Base-by-base conservation (phyloP, 2,797 vertebrate genomes). In the Sebastolobus alascanus region DNA sequence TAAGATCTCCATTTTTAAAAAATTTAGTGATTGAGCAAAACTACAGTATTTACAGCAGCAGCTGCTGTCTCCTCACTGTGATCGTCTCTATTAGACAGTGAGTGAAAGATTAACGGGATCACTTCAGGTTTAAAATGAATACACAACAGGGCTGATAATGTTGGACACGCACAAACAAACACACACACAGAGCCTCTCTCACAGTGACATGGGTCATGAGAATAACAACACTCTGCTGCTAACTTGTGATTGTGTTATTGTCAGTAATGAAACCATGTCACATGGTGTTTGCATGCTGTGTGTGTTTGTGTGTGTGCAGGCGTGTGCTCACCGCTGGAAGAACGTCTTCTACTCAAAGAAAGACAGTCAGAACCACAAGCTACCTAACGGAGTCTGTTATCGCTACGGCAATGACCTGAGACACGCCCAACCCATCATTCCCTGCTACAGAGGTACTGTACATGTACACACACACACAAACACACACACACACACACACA, bases 271-370 rank as follows among this genome's bases (percentile, higher is more conserved):
- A 29, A 50, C 8, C 13, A 43, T 84, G 77, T 92, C 82, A 89
- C 85, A 90, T 90, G 86, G 1, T 8, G 0, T 43, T 6, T 67
- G 14, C 22, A 22, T 65, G 63, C 25, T 40, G 72, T 83, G 63
- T 80, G 67, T 83, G 64, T 81, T 60, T 86, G 69, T 82, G 55
- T 79, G 43, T 80, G 43, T 73, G 46, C 67, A 99, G 98, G 97
- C 97, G 29, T 99, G 98, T 94, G 98, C 96, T 72, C 98, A 99
- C 86, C 97, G 97, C 56, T 99, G 98, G 98, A 99, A 99, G 95
- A 99, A 99, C 64, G 84, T 98, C 80, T 97, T 75, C 93, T 97
- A 97, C 27, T 86, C 96, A 5, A 90, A 79, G 37, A 93, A 56
- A 74, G 96, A 94, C 77, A 90, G 77, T 61, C 95, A 96, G 54